phyloP scores from a whole-genome alignment of 2,797 vertebrate genomes.

The Anomalospiza imberbis region DNA sequence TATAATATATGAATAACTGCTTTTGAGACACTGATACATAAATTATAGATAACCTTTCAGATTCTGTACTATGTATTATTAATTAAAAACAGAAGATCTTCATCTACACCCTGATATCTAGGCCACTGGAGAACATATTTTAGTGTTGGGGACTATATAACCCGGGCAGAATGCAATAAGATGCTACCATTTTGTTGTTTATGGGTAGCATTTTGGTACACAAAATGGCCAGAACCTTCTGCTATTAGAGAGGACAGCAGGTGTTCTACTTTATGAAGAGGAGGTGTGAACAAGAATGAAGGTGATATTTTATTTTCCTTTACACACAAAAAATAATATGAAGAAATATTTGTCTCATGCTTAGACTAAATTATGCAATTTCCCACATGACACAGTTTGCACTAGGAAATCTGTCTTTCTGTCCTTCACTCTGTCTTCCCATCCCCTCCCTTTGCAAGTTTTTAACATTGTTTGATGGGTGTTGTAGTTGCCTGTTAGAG shows the following conservation, averaged over 20 bases:
- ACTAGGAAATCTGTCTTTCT: neutral
- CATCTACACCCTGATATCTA: slow-evolving; percentile 50
- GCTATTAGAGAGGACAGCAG: neutral
- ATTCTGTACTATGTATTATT: slow-evolving; percentile 73
- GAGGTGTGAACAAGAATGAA: neutral
- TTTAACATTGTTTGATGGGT: neutral
- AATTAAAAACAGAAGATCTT: slow-evolving; percentile 73
- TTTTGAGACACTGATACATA: slow-evolving; percentile 64
- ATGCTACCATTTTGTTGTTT: neutral
- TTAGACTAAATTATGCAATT: neutral
- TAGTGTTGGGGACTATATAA: slow-evolving; percentile 7
- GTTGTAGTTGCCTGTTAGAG: neutral
- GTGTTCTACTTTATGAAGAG: neutral
- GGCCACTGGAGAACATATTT: slow-evolving; percentile 21
- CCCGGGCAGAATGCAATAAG: neutral
- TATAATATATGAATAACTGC: slow-evolving; percentile 66
- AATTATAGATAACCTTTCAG: slow-evolving; percentile 73
- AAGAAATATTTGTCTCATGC: neutral
- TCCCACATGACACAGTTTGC: neutral
- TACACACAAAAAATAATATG: neutral
- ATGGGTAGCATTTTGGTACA: neutral
- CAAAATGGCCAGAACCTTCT: neutral
- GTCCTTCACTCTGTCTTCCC: neutral
- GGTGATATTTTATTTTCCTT: neutral
- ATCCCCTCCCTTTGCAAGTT: neutral